phyloP scores from a whole-genome alignment of 1,140 invertebrate species.

The Latrodectus geometricus region DNA sequence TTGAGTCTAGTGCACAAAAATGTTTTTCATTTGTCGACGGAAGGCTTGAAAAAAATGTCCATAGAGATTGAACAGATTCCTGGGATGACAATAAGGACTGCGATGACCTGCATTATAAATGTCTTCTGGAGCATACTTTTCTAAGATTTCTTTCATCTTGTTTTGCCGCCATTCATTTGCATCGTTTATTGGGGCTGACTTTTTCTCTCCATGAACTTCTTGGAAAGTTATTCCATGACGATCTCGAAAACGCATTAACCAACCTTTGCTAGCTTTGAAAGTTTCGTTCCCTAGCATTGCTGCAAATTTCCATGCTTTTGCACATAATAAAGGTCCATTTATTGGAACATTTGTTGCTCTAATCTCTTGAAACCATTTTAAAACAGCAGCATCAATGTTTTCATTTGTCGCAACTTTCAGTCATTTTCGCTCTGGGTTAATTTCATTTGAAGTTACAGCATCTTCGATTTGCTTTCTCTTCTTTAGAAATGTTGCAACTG shows the following conservation, averaged over 20 bases:
- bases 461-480: background rate
- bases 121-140: conserved; percentile 9
- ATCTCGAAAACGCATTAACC: conserved; percentile 33
- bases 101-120: conserved; percentile 10
- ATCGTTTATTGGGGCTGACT: conserved; percentile 6
- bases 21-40: conserved; percentile 4
- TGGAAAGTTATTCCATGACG: conserved; percentile 26
- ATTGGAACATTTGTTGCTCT: conserved; percentile 22
- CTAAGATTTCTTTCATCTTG: conserved; percentile 5
- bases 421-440: conserved; percentile 14
- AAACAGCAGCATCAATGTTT: conserved; percentile 31
- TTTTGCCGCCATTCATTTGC: conserved; percentile 14
- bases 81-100: no score
- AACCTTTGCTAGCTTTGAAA: conserved; percentile 26
- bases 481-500: background rate
- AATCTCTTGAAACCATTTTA: conserved; percentile 28
- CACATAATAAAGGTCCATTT: conserved; percentile 24
- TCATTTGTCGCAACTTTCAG: conserved; percentile 13
- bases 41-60: conserved; percentile 12
- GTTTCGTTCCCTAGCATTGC: conserved; percentile 26
- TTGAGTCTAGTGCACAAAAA: conserved; percentile 10
- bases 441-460: conserved; percentile 17
- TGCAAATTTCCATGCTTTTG: conserved; percentile 20
- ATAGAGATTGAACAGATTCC: no score
- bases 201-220: conserved; percentile 29